Conservation (phyloP, 2,113 vertebrate genomes). For the Limanda limanda region DNA sequence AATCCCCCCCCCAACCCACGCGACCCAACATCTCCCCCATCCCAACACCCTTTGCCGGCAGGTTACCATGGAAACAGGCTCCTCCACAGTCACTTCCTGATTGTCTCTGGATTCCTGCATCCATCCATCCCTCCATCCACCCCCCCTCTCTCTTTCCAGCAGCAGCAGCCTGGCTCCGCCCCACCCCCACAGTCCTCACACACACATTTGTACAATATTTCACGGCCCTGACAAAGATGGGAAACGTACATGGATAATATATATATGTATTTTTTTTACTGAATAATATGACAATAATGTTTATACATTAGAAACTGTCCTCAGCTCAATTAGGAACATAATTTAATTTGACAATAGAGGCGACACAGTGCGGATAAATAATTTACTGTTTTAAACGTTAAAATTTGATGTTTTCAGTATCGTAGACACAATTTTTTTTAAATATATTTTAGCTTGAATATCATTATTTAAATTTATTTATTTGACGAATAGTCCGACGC, state of each 20-base stretch:
- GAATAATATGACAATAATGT: constrained; percentile 14
- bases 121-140: constrained; percentile 15
- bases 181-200: constrained; percentile 27
- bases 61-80: constrained; percentile 82
- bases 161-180: constrained; percentile 6
- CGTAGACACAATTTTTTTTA: not conserved
- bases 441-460: not conserved
- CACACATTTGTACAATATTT: constrained; percentile 41
- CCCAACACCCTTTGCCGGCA: constrained; percentile 47
- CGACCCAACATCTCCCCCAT: not conserved
- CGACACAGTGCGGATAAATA: not conserved
- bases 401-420: constrained; percentile 1
- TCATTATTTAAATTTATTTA: not conserved
- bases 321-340: not conserved
- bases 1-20: not conserved
- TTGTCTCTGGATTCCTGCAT: constrained; percentile 65
- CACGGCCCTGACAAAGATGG: constrained; percentile 40
- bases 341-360: not conserved
- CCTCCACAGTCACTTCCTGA: constrained; percentile 72
- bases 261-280: not conserved
- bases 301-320: constrained; percentile 1
- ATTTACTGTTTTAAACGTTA: constrained; percentile 1
- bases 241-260: not conserved
- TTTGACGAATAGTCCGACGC: too few relatives aligned
- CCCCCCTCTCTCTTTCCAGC: not conserved